A percentile compares a stretch with the other conserved stretches of the same genome.
These are phyloP conservation scores for Cylloceria caligata DNA, from an alignment of 2,888 invertebrate species.

Conservation along the genomic window DNA sequence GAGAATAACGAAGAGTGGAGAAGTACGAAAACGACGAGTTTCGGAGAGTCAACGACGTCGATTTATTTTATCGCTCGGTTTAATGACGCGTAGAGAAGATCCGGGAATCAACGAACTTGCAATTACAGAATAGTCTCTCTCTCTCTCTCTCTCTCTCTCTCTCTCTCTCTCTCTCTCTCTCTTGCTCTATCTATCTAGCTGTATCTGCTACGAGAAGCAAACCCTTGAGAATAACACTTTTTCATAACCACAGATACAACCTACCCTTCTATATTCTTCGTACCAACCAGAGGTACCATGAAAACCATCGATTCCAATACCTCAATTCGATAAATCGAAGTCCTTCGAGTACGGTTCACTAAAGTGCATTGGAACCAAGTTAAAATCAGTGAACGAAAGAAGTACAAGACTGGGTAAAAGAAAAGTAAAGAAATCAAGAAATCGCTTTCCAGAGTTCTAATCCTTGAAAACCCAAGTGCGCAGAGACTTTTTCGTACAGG, in stretches of 20 bases:
- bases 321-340: constrained; percentile 46
- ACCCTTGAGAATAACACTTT: constrained; percentile 60
- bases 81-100: constrained; percentile 67
- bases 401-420: not conserved
- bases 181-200: constrained; percentile 10
- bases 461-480: constrained; percentile 55
- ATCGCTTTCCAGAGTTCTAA: constrained; percentile 71
- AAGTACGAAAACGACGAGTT: constrained; percentile 34
- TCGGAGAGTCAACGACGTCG: constrained; percentile 60
- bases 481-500: constrained; percentile 33
- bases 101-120: constrained; percentile 69
- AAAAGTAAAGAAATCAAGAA: constrained; percentile 57
- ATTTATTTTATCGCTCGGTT: constrained; percentile 71
- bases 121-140: constrained; percentile 64
- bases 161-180: constrained; percentile 24
- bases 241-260: constrained; percentile 47
- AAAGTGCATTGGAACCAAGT: constrained; percentile 33
- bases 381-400: constrained; percentile 28
- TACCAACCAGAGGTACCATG: constrained; percentile 6
- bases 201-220: constrained; percentile 16
- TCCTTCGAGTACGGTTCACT: not conserved
- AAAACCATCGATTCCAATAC: constrained; percentile 44
- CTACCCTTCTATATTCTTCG: constrained; percentile 1
- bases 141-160: constrained; percentile 8
- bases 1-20: constrained; percentile 49